Base-by-base conservation (phyloP, 2,888 invertebrate genomes). In the Torymus auratus region DNA sequence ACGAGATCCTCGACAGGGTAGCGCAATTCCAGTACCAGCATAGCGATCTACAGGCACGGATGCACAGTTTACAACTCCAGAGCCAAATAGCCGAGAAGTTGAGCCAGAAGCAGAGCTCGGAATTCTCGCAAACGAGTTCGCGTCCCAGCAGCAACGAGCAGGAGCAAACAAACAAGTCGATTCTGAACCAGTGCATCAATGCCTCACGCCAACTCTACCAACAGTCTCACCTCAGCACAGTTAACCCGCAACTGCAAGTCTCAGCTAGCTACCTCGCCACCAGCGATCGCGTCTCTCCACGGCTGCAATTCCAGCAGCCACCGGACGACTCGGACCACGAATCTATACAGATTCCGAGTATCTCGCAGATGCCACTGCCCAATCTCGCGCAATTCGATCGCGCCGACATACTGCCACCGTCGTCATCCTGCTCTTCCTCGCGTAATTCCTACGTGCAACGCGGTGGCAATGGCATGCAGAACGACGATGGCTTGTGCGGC, bases 1-100 rank as follows among this genome's bases (percentile, higher is more conserved):
- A 90, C 83, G 89, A 90, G 61, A 89, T 91, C 50, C 84, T 91
- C 0, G 91, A 91, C 76, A 91, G 90, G 73, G 91, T 91, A 0
- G 88, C 90, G 0, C 89, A 89, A 64, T 89, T 88, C 76, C 90
- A 91, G 72, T 88, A 88, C 58, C 88, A 88, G 20, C 89, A 90
- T 58, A 87, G 82, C 75, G 91, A 91, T 80, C 78, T 90, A 2
- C 90, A 90, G 58, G 86, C 85, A 0, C 87, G 90, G 14, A 83
- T 89, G 61, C 89, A 89, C 70, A 88, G 84, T 78, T 81, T 89
- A 0, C 90, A 90, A 28, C 78, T 85, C 0, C 88, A 89, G 62
- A 84, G 84, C 58, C 89, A 88, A 56, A 53, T 85, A 4, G 85
- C 85, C n/a, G 90, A 91, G 28, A 89, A 89, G 50, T 80, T 82